Base-by-base conservation (phyloP, 2,797 vertebrate species). In the Halcyon chelicuti region DNA sequence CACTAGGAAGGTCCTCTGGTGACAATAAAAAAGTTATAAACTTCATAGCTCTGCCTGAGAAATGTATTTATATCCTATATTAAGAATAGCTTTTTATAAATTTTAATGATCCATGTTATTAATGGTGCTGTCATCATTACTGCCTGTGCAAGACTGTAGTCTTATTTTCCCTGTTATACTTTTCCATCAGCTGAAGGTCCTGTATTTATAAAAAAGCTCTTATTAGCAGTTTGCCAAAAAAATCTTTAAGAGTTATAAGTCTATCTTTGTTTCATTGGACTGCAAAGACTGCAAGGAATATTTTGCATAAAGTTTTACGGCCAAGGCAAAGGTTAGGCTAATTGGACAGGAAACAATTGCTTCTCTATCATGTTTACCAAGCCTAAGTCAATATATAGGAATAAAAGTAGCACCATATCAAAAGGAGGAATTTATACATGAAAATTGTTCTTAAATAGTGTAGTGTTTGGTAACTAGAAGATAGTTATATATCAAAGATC, bases 81-180 rank as follows among this genome's bases (percentile, higher is more conserved):
- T 99, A 98, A 98, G 98, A 99, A 99, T 97, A 97, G 97, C 96
- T 98, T 98, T 98, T 99, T 98, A 99, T 99, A 99, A 98, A 99
- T 99, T 99, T 99, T 99, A 99, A 99, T 98, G 98, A 98, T 91
- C 97, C 98, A 63, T 99, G 97, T 99, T 99, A 99, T 99, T 99
- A 99, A 99, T 99, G 98, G 98, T 97, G 96, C 97, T 98, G 97
- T 98, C 98, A 98, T 97, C 97, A 94, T 97, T 97, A 98, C 94
- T 91, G 96, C 95, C 95, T 96, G 66, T 88, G 87, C 94, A 97
- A 98, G 90, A 95, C 97, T 97, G 60, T 58, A 95, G 96, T 82
- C 67, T 87, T 93, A 96, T 93, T 93, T 75, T 80, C 55, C 46
- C 49, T 76, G 84, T 96, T 94, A 93, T 75, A 97, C 84, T 97